phyloP scores from a whole-genome alignment of 2,113 vertebrate species.

The Geothlypis trichas region DNA sequence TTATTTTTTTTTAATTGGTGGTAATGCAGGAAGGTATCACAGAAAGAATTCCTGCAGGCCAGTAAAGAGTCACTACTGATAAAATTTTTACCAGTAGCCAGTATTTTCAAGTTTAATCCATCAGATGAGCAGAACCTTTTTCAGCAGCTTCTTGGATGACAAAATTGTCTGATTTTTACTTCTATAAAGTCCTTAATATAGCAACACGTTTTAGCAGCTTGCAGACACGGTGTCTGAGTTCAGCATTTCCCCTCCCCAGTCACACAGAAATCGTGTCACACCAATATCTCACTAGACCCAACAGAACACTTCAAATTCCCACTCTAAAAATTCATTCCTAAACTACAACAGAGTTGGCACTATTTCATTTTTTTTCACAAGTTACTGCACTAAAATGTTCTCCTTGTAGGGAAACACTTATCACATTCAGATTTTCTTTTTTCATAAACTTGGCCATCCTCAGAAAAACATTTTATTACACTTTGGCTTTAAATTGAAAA shows the following conservation, averaged over 20 bases:
- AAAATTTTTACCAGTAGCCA: neutral
- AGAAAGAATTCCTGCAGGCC: neutral
- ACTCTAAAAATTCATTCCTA: neutral
- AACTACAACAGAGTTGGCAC: fast-evolving
- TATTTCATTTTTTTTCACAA: neutral
- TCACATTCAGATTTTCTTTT: neutral
- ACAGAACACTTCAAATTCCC: neutral
- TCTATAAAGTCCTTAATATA: neutral
- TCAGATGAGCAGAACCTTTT: neutral
- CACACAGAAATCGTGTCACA: neutral
- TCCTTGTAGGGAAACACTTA: neutral
- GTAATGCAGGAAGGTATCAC: neutral
- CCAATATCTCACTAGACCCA: neutral
- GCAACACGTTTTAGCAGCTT: neutral
- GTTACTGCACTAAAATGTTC: neutral
- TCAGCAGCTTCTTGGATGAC: neutral
- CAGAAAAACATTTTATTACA: neutral
- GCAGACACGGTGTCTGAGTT: neutral
- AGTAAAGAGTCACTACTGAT: neutral
- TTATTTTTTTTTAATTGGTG: neutral
- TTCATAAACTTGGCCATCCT: neutral
- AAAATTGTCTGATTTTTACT: neutral
- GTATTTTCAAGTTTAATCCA: neutral
- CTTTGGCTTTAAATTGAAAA: neutral
- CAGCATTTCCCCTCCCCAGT: neutral